These are phyloP conservation scores for Drosophila nr. perissopoda DNA, from an alignment of 2,888 invertebrate species.

Conservation along the genomic window DNA sequence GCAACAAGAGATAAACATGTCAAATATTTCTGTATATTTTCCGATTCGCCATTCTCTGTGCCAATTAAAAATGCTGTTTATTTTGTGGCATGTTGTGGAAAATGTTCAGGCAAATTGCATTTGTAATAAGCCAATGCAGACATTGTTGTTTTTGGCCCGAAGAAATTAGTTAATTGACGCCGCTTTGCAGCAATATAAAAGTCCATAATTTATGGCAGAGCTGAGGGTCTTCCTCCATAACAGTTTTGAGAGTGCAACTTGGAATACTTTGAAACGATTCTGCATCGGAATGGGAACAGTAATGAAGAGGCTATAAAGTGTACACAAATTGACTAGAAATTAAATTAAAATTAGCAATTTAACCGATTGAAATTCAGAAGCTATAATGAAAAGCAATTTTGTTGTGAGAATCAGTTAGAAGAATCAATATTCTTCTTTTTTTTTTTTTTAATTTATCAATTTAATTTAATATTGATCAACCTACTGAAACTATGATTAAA, in stretches of 20 bases:
- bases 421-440: neutral
- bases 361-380: neutral
- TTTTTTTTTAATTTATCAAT: no score
- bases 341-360: neutral
- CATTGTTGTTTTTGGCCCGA: neutral
- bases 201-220: neutral
- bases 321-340: neutral
- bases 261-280: neutral
- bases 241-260: neutral
- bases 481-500: no score
- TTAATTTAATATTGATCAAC: no score
- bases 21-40: slow-evolving; percentile 20
- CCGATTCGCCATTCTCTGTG: neutral
- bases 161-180: neutral
- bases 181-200: neutral
- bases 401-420: neutral
- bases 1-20: slow-evolving; percentile 37
- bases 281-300: neutral
- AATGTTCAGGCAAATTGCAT: slow-evolving; percentile 19
- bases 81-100: slow-evolving; percentile 20
- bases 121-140: slow-evolving; percentile 10
- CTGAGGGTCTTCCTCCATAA: neutral
- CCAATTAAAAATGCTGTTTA: slow-evolving; percentile 47
- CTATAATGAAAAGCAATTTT: neutral
- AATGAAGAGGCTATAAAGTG: neutral